Conservation (phyloP, 2,888 invertebrate genomes). For the Noctua fimbriata region DNA sequence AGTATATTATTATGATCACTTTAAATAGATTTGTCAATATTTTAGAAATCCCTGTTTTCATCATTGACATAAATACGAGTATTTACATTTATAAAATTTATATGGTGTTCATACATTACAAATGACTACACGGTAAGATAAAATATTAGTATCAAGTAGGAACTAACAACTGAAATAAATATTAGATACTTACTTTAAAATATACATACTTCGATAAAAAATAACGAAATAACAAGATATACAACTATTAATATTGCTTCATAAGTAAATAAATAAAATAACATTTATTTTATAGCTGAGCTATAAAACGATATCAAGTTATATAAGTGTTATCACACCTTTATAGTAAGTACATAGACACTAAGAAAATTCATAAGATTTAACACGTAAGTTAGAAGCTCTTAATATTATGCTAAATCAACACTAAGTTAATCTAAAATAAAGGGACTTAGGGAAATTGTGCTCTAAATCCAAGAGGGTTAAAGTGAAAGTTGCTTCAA, state of each 20-base stretch:
- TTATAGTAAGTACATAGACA: constrained; percentile 54
- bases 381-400: constrained; percentile 46
- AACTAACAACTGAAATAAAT: neutral
- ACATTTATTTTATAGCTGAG: constrained; percentile 4
- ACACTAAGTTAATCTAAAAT: neutral
- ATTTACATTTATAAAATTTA: neutral
- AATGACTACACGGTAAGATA: constrained; percentile 4
- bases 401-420: constrained; percentile 41
- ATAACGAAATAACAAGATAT: neutral
- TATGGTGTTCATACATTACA: constrained; percentile 36
- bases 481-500: neutral
- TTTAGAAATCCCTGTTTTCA: constrained; percentile 52
- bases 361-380: constrained; percentile 69
- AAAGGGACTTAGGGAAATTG: neutral
- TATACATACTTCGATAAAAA: constrained; percentile 18
- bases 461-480: constrained; percentile 5
- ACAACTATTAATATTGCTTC: constrained; percentile 14
- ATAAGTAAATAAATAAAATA: constrained; percentile 3
- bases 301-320: constrained; percentile 19
- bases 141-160: neutral
- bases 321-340: constrained; percentile 20
- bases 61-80: constrained; percentile 44
- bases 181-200: neutral
- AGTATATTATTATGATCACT: neutral
- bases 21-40: constrained; percentile 8